phyloP scores from a whole-genome alignment of 2,797 vertebrate genomes.

The Okamejei kenojei region DNA sequence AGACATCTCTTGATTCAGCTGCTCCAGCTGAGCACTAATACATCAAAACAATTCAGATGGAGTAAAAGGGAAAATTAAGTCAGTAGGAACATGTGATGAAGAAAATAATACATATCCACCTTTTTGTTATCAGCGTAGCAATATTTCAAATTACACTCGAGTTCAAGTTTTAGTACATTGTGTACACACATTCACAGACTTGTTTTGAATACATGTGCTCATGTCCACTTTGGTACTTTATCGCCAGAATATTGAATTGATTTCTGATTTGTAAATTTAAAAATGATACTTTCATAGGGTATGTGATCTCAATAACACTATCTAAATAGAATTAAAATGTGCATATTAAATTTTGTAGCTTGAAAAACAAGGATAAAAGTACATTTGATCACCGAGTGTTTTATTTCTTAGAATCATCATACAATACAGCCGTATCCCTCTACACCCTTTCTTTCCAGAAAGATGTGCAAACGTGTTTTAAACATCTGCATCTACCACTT shows the following conservation, averaged over 20 bases:
- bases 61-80: background rate
- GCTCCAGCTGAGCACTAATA: constrained; percentile 66
- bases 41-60: background rate
- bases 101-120: background rate
- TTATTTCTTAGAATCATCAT: background rate
- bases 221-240: background rate
- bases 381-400: background rate
- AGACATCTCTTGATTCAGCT: constrained; percentile 68
- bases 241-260: background rate
- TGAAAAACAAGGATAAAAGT: background rate
- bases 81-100: background rate
- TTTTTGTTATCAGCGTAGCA: constrained; percentile 30
- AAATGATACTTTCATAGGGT: background rate
- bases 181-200: background rate
- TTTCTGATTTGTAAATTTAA: background rate
- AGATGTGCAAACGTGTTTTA: too few relatives aligned
- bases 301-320: background rate
- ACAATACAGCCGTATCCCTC: too few relatives aligned
- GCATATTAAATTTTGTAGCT: background rate
- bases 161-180: background rate
- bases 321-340: background rate
- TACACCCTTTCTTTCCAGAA: too few relatives aligned
- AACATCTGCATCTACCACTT: too few relatives aligned
- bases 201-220: background rate
- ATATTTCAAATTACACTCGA: background rate